phyloP scores from a whole-genome alignment of 2,888 invertebrate species.

The Trichogramma evanescens region DNA sequence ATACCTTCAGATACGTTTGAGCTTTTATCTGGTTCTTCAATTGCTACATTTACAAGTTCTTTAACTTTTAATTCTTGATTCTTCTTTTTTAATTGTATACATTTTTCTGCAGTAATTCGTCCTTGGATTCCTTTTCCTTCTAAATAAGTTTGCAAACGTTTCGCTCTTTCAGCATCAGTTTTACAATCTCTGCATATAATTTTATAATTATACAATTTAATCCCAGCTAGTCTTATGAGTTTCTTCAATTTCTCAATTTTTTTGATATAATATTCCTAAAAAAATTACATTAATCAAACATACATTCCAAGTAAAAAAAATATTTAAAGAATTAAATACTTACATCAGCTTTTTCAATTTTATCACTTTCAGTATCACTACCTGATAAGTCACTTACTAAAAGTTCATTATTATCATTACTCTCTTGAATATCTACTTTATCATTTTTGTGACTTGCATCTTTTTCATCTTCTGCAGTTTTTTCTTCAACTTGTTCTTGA shows the following conservation, averaged over 20 bases:
- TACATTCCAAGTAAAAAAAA: not conserved
- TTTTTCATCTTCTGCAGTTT: slow-evolving; percentile 15
- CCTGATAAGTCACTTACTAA: slow-evolving; percentile 22
- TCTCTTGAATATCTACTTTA: slow-evolving; percentile 9
- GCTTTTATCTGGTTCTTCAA: slow-evolving; percentile 30
- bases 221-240: slow-evolving; percentile 34
- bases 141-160: slow-evolving; percentile 31
- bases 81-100: slow-evolving; percentile 32
- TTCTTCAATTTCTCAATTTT: slow-evolving; percentile 33
- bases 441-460: slow-evolving; percentile 22
- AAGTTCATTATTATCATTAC: slow-evolving; percentile 15
- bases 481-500: slow-evolving; percentile 24
- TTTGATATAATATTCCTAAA: slow-evolving; percentile 27
- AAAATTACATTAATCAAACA: slow-evolving; percentile 4
- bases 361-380: slow-evolving; percentile 24
- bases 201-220: slow-evolving; percentile 33
- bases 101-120: slow-evolving; percentile 37
- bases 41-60: slow-evolving; percentile 12
- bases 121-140: slow-evolving; percentile 35
- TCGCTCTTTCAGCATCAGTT: slow-evolving; percentile 29
- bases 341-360: slow-evolving; percentile 18
- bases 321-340: slow-evolving; percentile 1
- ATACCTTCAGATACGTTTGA: slow-evolving; percentile 38
- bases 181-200: slow-evolving; percentile 34
- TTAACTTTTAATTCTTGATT: slow-evolving; percentile 27